A percentile compares a stretch with the other conserved stretches of the same genome.
Evolutionary conservation across 2,797 vertebrate genomes (phyloP).

Genomic region (Rhodeus uyekii): DNA sequence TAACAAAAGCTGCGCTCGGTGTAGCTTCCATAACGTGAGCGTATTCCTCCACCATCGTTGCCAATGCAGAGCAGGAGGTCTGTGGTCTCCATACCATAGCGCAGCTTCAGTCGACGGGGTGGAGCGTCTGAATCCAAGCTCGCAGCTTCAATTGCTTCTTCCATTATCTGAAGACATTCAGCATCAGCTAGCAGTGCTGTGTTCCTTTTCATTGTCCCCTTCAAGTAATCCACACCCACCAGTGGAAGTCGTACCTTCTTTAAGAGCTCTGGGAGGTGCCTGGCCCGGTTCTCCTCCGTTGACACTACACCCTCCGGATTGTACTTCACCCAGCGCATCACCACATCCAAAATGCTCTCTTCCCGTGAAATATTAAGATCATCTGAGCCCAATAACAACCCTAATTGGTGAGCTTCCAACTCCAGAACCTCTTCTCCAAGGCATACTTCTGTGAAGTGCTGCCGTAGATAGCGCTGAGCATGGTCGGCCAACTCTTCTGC

Average conservation of each 20-base stretch:
- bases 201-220: constrained; percentile 85
- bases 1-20: constrained; percentile 92
- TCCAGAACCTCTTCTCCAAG: constrained; percentile 92
- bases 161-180: constrained; percentile 86
- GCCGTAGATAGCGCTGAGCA: constrained; percentile 83
- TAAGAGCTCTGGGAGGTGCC: constrained; percentile 87
- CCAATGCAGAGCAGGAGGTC: constrained; percentile 92
- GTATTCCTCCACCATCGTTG: constrained; percentile 88
- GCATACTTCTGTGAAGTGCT: constrained; percentile 93
- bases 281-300: constrained; percentile 71
- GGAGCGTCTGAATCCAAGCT: constrained; percentile 76
- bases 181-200: constrained; percentile 84
- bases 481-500: constrained; percentile 89
- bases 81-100: constrained; percentile 97
- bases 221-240: constrained; percentile 83
- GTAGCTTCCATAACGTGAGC: constrained; percentile 86
- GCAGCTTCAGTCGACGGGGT: constrained; percentile 81
- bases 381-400: constrained; percentile 86
- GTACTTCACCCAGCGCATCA: constrained; percentile 90
- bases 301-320: constrained; percentile 25
- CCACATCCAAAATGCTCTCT: constrained; percentile 92
- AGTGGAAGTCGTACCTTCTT: constrained; percentile 89
- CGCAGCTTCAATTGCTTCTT: constrained; percentile 82
- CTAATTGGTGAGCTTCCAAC: constrained; percentile 87
- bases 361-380: constrained; percentile 93